Percentiles rank a stretch among this genome's conserved stretches.
Conservation (phyloP, 2,797 vertebrate species). For the Chiloscyllium punctatum region DNA sequence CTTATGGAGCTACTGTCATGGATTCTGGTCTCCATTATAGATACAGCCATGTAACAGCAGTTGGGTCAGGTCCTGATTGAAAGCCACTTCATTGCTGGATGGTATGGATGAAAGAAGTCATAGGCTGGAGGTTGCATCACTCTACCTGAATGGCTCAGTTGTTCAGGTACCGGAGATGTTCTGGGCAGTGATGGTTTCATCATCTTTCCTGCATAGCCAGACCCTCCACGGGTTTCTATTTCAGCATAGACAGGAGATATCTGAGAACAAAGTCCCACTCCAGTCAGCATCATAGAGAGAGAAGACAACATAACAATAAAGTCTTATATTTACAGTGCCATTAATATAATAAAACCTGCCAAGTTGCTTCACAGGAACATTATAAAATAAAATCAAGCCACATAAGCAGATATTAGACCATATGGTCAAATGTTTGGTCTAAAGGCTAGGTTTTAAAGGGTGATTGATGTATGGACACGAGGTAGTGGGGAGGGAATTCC, state of each 20-base stretch:
- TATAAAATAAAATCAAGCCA: not conserved
- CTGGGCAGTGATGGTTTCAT: conserved; percentile 47
- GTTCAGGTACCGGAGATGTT: conserved; percentile 66
- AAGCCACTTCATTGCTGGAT: not conserved
- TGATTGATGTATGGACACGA: not conserved
- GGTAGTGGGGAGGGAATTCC: not conserved
- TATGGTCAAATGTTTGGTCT: not conserved
- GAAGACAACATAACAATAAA: not conserved
- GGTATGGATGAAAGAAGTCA: no score
- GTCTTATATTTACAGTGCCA: not conserved
- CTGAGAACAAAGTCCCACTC: conserved; percentile 50
- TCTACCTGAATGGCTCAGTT: conserved; percentile 59
- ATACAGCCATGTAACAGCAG: not conserved
- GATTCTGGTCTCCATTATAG: not conserved
- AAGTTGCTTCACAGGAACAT: not conserved
- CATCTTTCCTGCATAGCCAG: conserved; percentile 71
- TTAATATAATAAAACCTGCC: not conserved
- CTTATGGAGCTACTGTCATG: not conserved
- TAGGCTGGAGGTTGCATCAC: conserved; percentile 48
- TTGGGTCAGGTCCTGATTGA: not conserved
- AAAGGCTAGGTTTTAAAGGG: not conserved
- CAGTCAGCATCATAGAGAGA: not conserved
- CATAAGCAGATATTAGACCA: not conserved
- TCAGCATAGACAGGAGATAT: conserved; percentile 93
- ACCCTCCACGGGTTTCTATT: conserved; percentile 69